These are phyloP conservation scores for Chelon labrosus DNA, from an alignment of 2,797 vertebrate genomes.

Conservation along the genomic window DNA sequence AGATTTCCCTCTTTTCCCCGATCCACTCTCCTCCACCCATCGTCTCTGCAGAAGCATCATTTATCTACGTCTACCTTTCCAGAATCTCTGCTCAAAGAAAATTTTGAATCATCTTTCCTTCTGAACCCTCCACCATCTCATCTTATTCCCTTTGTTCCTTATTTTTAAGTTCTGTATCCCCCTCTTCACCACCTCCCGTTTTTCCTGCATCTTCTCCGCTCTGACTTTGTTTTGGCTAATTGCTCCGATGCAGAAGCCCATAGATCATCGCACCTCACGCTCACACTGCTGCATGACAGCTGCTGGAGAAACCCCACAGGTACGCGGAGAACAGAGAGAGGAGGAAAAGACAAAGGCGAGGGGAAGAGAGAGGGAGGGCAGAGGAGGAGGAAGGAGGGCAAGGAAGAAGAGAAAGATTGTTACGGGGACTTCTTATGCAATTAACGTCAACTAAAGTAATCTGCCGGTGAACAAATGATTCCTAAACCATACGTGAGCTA, in stretches of 20 bases:
- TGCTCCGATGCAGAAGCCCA: slow-evolving; percentile 64
- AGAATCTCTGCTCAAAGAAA: slow-evolving; percentile 28
- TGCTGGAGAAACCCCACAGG: slow-evolving; percentile 71
- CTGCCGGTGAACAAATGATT: slow-evolving; percentile 18
- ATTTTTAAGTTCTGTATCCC: neutral
- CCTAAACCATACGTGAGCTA: slow-evolving; percentile 15
- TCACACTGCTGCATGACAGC: slow-evolving; percentile 72
- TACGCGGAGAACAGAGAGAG: slow-evolving; percentile 30
- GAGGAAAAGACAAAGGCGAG: slow-evolving; percentile 29
- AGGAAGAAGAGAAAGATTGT: slow-evolving; percentile 3
- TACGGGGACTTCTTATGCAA: slow-evolving; percentile 25
- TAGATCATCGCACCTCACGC: slow-evolving; percentile 75
- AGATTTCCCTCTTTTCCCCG: slow-evolving; percentile 29
- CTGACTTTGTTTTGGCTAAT: slow-evolving; percentile 72
- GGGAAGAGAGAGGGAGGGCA: slow-evolving; percentile 24
- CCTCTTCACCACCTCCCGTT: slow-evolving; percentile 22
- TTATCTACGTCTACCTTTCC: slow-evolving; percentile 14
- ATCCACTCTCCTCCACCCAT: slow-evolving; percentile 21
- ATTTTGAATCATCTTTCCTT: slow-evolving; percentile 35
- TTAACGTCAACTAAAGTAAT: slow-evolving; percentile 13
- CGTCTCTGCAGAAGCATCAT: slow-evolving; percentile 19
- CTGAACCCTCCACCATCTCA: neutral
- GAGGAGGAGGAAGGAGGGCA: slow-evolving; percentile 3
- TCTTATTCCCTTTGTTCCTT: slow-evolving; percentile 1
- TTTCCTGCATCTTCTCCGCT: slow-evolving; percentile 34